phyloP scores from a whole-genome alignment of 2,113 vertebrate species.

The Hyla sarda region DNA sequence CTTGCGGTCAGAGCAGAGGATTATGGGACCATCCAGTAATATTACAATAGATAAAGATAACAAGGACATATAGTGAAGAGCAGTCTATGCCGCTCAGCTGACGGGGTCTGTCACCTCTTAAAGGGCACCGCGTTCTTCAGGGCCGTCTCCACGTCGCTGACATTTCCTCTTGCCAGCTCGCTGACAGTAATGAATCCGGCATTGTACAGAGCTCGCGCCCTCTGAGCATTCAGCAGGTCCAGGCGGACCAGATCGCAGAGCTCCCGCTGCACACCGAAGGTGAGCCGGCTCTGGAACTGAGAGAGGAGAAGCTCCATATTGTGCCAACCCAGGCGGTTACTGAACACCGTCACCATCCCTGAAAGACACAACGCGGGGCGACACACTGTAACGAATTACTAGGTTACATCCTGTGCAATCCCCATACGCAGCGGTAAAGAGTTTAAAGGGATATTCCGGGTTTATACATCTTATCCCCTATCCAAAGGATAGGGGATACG shows the following conservation, averaged over 20 bases:
- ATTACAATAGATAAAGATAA: too few species aligned
- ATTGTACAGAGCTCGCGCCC: conserved; percentile 84
- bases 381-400: background rate
- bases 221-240: conserved; percentile 87
- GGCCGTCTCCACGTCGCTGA: conserved; percentile 80
- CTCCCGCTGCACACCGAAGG: conserved; percentile 92
- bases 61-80: too few species aligned
- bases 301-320: conserved; percentile 95
- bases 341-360: conserved; percentile 97
- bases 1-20: too few species aligned
- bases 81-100: background rate
- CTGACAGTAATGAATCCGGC: conserved; percentile 88
- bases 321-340: conserved; percentile 93
- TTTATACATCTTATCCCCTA: too few species aligned
- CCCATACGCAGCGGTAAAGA: too few species aligned
- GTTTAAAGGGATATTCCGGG: too few species aligned
- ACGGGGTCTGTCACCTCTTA: conserved; percentile 81
- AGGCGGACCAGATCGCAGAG: conserved; percentile 93
- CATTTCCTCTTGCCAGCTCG: conserved; percentile 83
- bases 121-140: conserved; percentile 89
- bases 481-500: too few species aligned
- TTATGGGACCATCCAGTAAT: too few species aligned
- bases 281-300: conserved; percentile 94
- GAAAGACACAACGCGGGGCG: conserved; percentile 57
- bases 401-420: too few species aligned